Base-by-base conservation (phyloP, 2,797 vertebrate genomes). In the Eospalax fontanierii region DNA sequence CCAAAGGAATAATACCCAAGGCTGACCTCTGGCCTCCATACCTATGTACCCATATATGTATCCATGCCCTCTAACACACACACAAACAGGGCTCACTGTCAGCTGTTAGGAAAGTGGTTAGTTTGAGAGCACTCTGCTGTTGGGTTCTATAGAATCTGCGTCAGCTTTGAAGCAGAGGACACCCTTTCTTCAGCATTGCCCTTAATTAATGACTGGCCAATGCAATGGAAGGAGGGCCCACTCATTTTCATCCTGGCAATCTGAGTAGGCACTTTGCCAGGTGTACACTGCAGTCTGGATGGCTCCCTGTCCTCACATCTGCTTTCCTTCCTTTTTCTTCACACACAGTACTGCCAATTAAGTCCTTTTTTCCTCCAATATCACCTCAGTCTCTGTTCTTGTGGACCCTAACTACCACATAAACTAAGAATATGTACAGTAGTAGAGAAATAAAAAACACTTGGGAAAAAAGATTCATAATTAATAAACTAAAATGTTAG, bases 401-500 rank as follows among this genome's bases (percentile, higher is more conserved):
- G 19, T 38, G 87, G 74, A 95, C 86, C 50, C 28, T n/a, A 68
- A 78, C 1, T 30, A 43, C 35, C 63, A 89, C 28, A 86, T 54
- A 61, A 76, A 89, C 68, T 38, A 86, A 68, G 7, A 24, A 24
- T 38, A 76, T 61, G 63, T 33, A 86, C 6, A 78, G 0, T 76
- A 54, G 66, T 65, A 43, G 28, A 89, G 83, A 82, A 73, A 71
- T 15, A 79, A 95, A 93, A 86, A 50, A 6, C 46, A 50, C 11
- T 50, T 50, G 46, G 11, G 46, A 11, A 50, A 50, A 50, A 50
- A 50, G n/a, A n/a, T n/a, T n/a, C n/a, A n/a, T n/a, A n/a, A n/a
- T n/a, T n/a, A n/a, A n/a, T n/a, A 82, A 68, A 78, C 8, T 26
- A 80, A 93, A 96, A 80, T 82, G 46, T 71, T 93, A 89, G 84